phyloP scores from a whole-genome alignment of 2,888 invertebrate species.

The Lumbricus terrestris region DNA sequence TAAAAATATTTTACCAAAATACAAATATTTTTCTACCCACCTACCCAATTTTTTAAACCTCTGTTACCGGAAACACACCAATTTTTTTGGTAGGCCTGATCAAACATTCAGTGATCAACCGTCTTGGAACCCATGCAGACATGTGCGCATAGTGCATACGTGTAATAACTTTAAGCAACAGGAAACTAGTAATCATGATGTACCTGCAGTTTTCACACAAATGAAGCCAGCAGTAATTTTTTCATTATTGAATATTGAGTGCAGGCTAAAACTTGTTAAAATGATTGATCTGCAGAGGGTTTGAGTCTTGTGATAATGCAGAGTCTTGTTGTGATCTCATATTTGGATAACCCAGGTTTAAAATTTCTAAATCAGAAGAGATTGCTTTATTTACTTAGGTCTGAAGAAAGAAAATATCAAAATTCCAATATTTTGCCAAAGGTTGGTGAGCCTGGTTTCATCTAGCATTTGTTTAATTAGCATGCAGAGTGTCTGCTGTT shows the following conservation, averaged over 20 bases:
- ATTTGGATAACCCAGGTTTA: not conserved
- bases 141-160: not conserved
- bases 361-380: not conserved
- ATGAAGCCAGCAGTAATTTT: not conserved
- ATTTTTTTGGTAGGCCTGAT: too few species aligned
- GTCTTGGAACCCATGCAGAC: too few species aligned
- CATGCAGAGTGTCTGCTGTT: not conserved
- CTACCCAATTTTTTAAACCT: too few species aligned
- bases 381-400: conserved; percentile 20
- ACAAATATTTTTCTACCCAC: too few species aligned
- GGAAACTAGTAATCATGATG: not conserved
- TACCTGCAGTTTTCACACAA: not conserved
- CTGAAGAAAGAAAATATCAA: conserved; percentile 12
- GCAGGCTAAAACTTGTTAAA: not conserved
- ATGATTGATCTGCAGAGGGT: not conserved
- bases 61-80: too few species aligned
- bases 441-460: not conserved
- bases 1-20: too few species aligned
- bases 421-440: conserved; percentile 20
- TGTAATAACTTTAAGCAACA: not conserved
- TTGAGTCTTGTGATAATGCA: not conserved
- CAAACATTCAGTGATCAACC: too few species aligned
- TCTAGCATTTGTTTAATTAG: too few species aligned
- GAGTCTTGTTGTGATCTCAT: not conserved
- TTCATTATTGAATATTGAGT: not conserved